Evolutionary conservation across 2,888 invertebrate genomes (phyloP).

Genomic region (Sialis lutaria): DNA sequence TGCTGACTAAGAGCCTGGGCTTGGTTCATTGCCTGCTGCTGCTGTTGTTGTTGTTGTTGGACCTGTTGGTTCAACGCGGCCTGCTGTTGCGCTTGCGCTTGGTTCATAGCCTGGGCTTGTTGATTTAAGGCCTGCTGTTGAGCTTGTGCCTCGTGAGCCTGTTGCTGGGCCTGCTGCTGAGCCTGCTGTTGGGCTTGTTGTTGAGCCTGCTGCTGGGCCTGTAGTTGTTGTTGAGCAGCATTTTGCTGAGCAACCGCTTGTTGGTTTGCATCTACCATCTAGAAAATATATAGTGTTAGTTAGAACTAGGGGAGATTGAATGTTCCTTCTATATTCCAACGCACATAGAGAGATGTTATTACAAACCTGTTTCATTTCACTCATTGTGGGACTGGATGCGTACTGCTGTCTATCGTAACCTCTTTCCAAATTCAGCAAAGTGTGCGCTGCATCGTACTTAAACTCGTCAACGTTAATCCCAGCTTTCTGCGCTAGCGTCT

Average conservation of each 20-base stretch:
- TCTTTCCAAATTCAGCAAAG: constrained; percentile 42
- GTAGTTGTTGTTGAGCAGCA: constrained; percentile 9
- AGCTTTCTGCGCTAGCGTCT: constrained; percentile 54
- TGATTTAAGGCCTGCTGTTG: constrained; percentile 25
- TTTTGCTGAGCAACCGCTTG: constrained; percentile 16
- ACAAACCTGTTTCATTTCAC: constrained; percentile 18
- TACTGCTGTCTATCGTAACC: constrained; percentile 19
- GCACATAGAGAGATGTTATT: neutral
- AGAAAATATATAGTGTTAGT: neutral
- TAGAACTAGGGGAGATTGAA: too few species aligned
- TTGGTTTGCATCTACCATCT: constrained; percentile 14
- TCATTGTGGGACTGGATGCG: constrained; percentile 17
- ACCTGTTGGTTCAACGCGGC: constrained; percentile 15
- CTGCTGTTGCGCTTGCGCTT: constrained; percentile 13
- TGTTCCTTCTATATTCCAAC: too few species aligned
- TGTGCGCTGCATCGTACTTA: constrained; percentile 53
- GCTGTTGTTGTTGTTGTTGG: constrained; percentile 10
- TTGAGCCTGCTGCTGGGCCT: constrained; percentile 15
- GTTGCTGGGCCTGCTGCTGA: constrained; percentile 24
- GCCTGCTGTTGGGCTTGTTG: constrained; percentile 23
- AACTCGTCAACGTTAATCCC: constrained; percentile 54
- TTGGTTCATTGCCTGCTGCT: constrained; percentile 11
- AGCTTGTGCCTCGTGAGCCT: constrained; percentile 20
- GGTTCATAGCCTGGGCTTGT: constrained; percentile 24
- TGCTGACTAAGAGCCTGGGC: constrained; percentile 23